Base-by-base conservation (phyloP, 2,888 invertebrate species). In the Gibbula magus region DNA sequence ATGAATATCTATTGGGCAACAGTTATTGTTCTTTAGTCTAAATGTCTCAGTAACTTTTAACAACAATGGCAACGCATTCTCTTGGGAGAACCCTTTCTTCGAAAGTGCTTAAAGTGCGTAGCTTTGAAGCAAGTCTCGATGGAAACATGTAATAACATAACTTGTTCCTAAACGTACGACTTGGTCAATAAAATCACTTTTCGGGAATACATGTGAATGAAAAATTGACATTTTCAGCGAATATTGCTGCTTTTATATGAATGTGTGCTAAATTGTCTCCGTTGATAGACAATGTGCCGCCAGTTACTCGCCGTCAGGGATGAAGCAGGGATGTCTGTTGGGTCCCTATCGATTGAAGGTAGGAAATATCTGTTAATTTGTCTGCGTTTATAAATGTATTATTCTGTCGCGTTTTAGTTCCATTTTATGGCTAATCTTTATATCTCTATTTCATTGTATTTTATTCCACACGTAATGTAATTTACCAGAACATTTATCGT, bases 141-240 rank as follows among this genome's bases (percentile, higher is more conserved):
- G 70, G 70, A 20, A 39, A 25, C 70, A n/a, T 39, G 35, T 70
- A 70, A 70, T 70, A 39, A 35, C 39, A 35, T 32, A 70, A 70
- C 35, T 10, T 70, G 29, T 70, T 70, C 70, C 16, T 70, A 25
- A 70, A 70, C 35, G 70, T 35, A 20, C 35, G 35, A 35, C 35
- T 70, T 39, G 35, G 35, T 70, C 70, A 70, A 70, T 70, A 70
- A 70, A 70, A 70, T 70, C 70, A 70, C 39, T 70, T 35, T 20
- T 70, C 70, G n/a, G 70, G 70, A 70, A 70, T 70, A 70, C 13
- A 35, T 35, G 39, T 70, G 70, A 70, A 70, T 70, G 70, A 70
- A 35, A 39, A 70, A 70, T 70, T 70, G 70, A 70, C 70, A 70
- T 70, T 70, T 70, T 39, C 35, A n/a, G 13, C 39, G 70, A 32